phyloP scores from a whole-genome alignment of 2,113 vertebrate species.

The Cebidichthys violaceus region DNA sequence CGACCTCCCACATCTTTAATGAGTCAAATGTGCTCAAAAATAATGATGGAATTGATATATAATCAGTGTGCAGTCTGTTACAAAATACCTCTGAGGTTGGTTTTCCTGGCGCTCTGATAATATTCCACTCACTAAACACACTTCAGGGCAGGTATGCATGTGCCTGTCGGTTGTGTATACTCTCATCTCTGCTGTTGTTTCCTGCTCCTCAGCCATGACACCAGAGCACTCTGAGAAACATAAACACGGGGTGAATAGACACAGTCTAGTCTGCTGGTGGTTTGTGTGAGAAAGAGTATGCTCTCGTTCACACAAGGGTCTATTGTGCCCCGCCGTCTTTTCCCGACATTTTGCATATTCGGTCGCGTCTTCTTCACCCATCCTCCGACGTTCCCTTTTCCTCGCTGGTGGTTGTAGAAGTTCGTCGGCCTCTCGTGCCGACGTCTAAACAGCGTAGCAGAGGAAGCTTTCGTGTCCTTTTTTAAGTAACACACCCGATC shows the following conservation, averaged over 20 bases:
- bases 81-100: not conserved
- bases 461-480: constrained; percentile 43
- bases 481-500: constrained; percentile 27
- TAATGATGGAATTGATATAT: not conserved
- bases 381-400: not conserved
- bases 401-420: not conserved
- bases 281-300: constrained; percentile 6
- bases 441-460: constrained; percentile 10
- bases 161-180: constrained; percentile 40
- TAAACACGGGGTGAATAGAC: constrained; percentile 9
- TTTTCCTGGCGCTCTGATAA: not conserved
- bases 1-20: not conserved
- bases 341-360: not conserved
- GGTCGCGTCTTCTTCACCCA: not conserved
- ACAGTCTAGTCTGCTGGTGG: not conserved
- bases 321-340: not conserved
- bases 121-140: constrained; percentile 19
- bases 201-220: constrained; percentile 20
- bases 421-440: constrained; percentile 3
- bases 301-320: no score
- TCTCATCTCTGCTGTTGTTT: constrained; percentile 38
- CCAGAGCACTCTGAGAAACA: constrained; percentile 19
- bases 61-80: not conserved
- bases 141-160: constrained; percentile 26
- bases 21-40: not conserved